Base-by-base conservation (phyloP, 2,888 invertebrate species). In the Pycnomerus fuliginosus region DNA sequence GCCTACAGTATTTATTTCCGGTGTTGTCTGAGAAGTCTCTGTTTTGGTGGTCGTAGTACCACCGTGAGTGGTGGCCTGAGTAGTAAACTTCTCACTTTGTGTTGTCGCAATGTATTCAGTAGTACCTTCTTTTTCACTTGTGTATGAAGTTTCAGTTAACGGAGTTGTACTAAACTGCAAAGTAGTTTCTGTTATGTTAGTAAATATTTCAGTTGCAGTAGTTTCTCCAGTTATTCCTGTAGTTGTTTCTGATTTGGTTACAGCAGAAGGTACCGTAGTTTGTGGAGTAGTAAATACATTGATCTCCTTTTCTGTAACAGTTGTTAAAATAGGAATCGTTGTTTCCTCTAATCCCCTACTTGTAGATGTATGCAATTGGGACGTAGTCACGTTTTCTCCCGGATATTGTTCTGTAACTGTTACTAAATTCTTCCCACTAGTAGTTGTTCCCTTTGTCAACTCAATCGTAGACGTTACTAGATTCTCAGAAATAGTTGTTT, bases 281-380 rank as follows among this genome's bases (percentile, higher is more conserved):
- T 24, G 5, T 16, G 16, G 25, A 3, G 14, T 8, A 39, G 22
- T 13, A 27, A 29, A 7, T 30, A 15, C 35, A 41, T 33, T 42
- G 16, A 24, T 35, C 28, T 16, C 17, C 27, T 38, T 52, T 17
- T 38, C 47, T 31, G 44, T 32, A 37, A 36, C 16, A 29, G 25
- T 14, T 13, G 4, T 10, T 10, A n/a, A 17, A 10, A 11, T 22
- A 20, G 20, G 2, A 17, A 22, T 33, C 17, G 32, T 32, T 32
- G 20, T 20, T 20, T n/a, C n/a, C 14, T 29, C 13, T 8, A 5
- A 8, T 5, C 1, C 3, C 13, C 14, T 12, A 15, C 12, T 29
- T 29, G 29, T 29, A 29, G 17, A 10, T 36, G 3, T n/a, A 16
- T 32, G 17, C 13, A 20, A 24, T 13, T 36, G 11, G 16, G 14